phyloP scores from a whole-genome alignment of 2,113 vertebrate genomes.

The Oryctolagus cuniculus region mOryCun1.1 NC_091441.1:119460501-119461000 shows the following conservation, averaged over 20 bases:
- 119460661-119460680: background rate
- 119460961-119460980: background rate
- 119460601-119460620: background rate
- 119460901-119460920: background rate
- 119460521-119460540: background rate
- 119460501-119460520: no score
- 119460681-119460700: background rate
- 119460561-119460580: background rate
- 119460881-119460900: background rate
- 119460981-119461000: background rate
- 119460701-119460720: background rate
- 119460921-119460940: background rate
- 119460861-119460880: background rate
- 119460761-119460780: background rate
- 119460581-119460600: background rate
- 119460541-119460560: background rate
- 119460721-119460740: background rate
- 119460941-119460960: background rate
- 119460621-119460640: background rate
- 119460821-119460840: background rate
- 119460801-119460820: background rate
- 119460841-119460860: background rate
- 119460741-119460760: background rate
- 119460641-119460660: background rate
- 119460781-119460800: background rate